Evolutionary conservation across 2,797 vertebrate species (phyloP).

Genomic region (Triplophysa yarkandensis): DNA sequence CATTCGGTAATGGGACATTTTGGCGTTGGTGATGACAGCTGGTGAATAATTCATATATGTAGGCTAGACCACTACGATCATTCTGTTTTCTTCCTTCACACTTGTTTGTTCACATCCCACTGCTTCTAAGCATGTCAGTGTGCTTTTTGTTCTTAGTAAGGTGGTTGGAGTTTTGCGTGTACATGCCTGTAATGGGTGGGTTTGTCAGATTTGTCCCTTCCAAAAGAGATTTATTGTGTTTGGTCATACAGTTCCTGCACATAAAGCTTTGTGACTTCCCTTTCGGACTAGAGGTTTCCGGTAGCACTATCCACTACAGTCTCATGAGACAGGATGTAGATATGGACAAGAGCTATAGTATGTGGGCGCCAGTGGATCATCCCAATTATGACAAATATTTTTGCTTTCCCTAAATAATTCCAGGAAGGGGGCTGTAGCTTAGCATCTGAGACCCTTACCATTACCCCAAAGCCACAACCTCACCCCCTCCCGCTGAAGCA

Average conservation of each 20-base stretch:
- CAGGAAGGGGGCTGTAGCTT: conserved; percentile 26
- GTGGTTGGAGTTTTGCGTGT: conserved; percentile 47
- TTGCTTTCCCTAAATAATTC: conserved; percentile 39
- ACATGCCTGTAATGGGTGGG: conserved; percentile 50
- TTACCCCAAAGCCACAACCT: conserved; percentile 54
- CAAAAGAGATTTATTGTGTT: conserved; percentile 61
- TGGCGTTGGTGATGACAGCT: conserved; percentile 68
- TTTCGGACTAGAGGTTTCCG: conserved; percentile 57
- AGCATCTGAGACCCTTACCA: conserved; percentile 55
- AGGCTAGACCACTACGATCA: conserved; percentile 22
- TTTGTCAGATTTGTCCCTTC: conserved; percentile 56
- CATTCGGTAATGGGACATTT: conserved; percentile 51
- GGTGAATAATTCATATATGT: conserved; percentile 61
- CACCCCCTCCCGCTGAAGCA: conserved; percentile 57
- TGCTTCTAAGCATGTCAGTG: conserved; percentile 63
- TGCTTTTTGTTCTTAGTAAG: conserved; percentile 50
- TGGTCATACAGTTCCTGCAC: conserved; percentile 53
- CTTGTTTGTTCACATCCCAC: conserved; percentile 67
- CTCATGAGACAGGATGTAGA: conserved; percentile 55
- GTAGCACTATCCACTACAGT: conserved; percentile 43
- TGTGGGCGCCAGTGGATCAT: conserved; percentile 32
- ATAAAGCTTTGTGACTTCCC: conserved; percentile 57
- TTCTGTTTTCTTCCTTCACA: conserved; percentile 56
- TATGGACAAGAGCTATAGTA: conserved; percentile 59
- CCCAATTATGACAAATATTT: conserved; percentile 40